Conservation (phyloP, 2,113 vertebrate genomes). For the Pantherophis guttatus region DNA sequence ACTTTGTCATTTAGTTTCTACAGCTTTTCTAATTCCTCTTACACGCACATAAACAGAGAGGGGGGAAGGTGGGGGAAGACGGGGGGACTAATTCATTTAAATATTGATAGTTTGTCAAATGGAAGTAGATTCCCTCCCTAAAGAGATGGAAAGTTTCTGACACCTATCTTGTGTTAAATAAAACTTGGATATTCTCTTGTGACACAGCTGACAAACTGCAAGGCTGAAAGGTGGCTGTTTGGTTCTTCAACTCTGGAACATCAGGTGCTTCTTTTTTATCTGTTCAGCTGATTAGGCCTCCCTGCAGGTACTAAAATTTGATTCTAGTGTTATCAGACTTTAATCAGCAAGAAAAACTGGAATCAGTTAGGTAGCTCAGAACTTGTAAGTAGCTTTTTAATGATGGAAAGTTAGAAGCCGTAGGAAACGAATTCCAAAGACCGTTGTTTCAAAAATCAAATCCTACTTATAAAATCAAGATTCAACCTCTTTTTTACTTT, state of each 20-base stretch:
- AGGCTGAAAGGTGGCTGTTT: background rate
- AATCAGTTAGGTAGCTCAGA: background rate
- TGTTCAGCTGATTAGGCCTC: background rate
- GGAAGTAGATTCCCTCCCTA: conserved; percentile 5
- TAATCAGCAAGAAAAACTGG: background rate
- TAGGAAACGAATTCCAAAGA: background rate
- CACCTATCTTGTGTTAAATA: conserved; percentile 19
- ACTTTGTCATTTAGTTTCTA: background rate
- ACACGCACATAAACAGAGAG: background rate
- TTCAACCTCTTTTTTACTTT: background rate
- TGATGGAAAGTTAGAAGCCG: background rate
- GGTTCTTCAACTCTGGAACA: background rate
- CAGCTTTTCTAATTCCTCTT: background rate
- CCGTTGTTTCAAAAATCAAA: background rate
- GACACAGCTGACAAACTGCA: background rate
- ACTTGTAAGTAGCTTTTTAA: background rate
- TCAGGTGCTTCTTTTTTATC: background rate
- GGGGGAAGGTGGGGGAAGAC: too few relatives aligned
- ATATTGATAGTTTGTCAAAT: conserved; percentile 52
- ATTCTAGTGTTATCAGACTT: background rate
- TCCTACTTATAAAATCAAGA: background rate
- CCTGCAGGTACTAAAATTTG: too few relatives aligned
- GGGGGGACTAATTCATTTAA: background rate
- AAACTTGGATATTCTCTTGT: conserved; percentile 29
- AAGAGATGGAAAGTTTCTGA: conserved; percentile 12